Percentiles rank a stretch among this genome's conserved stretches.
Evolutionary conservation across 2,113 vertebrate species (phyloP).

Genomic region (Cynopterus brachyotis): DNA sequence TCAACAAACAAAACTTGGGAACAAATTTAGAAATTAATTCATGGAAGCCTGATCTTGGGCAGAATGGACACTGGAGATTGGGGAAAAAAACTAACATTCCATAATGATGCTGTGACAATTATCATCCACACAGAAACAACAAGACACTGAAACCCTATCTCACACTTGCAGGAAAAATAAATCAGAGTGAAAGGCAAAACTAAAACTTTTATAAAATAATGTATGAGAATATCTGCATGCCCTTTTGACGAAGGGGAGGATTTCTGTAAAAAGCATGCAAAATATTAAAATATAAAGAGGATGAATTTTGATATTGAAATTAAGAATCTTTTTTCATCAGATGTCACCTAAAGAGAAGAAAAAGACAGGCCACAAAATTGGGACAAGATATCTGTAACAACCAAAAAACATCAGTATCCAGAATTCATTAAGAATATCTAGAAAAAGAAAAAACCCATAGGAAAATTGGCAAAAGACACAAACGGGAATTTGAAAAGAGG

Average conservation of each 20-base stretch:
- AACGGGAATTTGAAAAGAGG: conserved; percentile 24
- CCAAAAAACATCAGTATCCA: neutral
- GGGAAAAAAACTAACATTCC: neutral
- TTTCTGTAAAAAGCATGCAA: conserved; percentile 15
- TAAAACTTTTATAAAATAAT: neutral
- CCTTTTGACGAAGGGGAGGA: neutral
- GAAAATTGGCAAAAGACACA: neutral
- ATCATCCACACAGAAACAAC: neutral
- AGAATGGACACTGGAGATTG: neutral
- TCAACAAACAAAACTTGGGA: neutral
- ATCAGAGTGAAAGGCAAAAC: conserved; percentile 8
- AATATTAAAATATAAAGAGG: neutral
- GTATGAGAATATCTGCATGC: neutral
- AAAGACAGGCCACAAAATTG: neutral
- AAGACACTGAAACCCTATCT: neutral
- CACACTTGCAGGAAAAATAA: neutral
- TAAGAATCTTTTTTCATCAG: neutral
- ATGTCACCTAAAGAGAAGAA: neutral
- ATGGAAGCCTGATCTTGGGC: neutral
- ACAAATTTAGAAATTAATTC: neutral
- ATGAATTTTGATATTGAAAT: neutral
- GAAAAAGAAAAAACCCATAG: neutral
- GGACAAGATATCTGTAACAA: conserved; percentile 3
- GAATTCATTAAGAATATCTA: neutral
- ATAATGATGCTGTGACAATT: neutral